Evolutionary conservation across 2,797 vertebrate species (phyloP), one percentile per base, ranked within the genome.

Genomic region (Onychomys arenicola): DNA sequence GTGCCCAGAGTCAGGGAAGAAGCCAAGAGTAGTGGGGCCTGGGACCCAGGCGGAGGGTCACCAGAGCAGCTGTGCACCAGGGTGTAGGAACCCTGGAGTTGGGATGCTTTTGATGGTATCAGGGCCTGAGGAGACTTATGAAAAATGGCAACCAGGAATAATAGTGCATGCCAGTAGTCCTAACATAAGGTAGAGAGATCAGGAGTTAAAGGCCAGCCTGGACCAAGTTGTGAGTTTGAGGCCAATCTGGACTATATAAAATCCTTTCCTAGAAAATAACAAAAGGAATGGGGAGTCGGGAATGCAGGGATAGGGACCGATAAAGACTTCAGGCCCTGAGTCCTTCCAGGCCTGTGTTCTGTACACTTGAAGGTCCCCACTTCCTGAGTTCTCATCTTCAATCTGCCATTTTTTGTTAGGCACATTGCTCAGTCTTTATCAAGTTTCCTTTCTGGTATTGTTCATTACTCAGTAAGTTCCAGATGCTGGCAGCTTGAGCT

Each of bases 401-500:
- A 46, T 76, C 52, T 71, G 52, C 49, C 49, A 12, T 61, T 86
- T 82, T 76, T 81, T 78, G 46, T 81, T 94, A 93, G 91, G 29
- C 21, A 5, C 61, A 32, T 82, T 37, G 82, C 37, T 63, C 57
- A 59, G 25, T 85, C 55, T 88, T 93, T 29, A 23, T 82, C 27
- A 21, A 16, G 23, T 78, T 19, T 76, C 46, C 52, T 73, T 27
- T 13, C 75, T n/a, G 2, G 11, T 46, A 29, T 55, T 82, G 6
- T 65, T 86, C 13, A n/a, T 87, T 63, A 52, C 37, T 55, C 8
- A 37, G 27, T 59, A 40, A 37, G 43, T 95, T 77, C 27, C 16
- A 59, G 71, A 75, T 43, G 34, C 69, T 96, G 63, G 55, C n/a
- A n/a, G n/a, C 67, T 82, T 88, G 43, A 82, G 69, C 59, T 85